Evolutionary conservation across 2,888 invertebrate species (phyloP), one percentile per base, ranked within the genome.

Genomic region (Onchidella celtica): DNA sequence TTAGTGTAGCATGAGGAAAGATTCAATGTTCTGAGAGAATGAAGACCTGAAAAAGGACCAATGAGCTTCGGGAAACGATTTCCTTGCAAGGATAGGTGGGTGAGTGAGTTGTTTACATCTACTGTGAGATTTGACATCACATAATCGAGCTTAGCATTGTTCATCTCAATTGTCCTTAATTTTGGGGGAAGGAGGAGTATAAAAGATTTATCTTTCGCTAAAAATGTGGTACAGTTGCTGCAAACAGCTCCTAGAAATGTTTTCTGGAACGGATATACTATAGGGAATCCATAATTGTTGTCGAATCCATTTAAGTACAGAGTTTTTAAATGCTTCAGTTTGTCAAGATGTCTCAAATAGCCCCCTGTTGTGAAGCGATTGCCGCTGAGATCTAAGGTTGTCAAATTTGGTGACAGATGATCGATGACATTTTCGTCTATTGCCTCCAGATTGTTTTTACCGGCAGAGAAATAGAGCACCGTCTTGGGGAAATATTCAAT

Each of bases 291-390:
- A n/a, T n/a, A n/a, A n/a, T n/a, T n/a, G n/a, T n/a, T n/a, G n/a
- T n/a, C n/a, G n/a, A n/a, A n/a, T n/a, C n/a, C n/a, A n/a, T 78
- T 47, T 0, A 65, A 17, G 47, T 47, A 29, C n/a, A 72, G 55
- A 0, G n/a, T 9, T n/a, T 32, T 73, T 47, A 83, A 21, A 24
- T 29, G 66, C 17, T 24, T 47, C 63, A 83, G 66, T 0, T 59
- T 24, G 2, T 6, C 27, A n/a, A 83, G 40, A 38, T 80, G 72
- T 21, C 59, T 24, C 27, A 84, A 38, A 34, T 84, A 84, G 1
- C 34, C 70, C 0, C 81, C 83, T 47, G 81, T 79, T 2, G 69
- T 47, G 40, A 84, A 74, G 2, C 40, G 27, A 27, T 84, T 84
- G 2, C 61, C 79, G 11, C 57, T 55, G 2, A 81, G 47, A 17